phyloP scores from a whole-genome alignment of 53 echinoderm and acorn worm species.

The Zoroaster sp. region DNA sequence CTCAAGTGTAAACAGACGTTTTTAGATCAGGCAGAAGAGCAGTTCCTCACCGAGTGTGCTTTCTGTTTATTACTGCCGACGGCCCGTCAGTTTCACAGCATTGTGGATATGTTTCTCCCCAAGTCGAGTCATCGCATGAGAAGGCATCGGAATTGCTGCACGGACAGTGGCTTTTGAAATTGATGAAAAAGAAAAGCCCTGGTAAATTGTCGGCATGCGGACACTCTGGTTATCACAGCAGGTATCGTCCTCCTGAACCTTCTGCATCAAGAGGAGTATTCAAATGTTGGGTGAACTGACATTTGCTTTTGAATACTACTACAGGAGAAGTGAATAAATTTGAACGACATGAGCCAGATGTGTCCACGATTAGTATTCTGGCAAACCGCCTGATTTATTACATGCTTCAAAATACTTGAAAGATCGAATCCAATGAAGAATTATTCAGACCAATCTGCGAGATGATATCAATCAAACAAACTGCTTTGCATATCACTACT shows the following conservation, averaged over 20 bases:
- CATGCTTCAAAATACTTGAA: not conserved
- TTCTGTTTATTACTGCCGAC: not conserved
- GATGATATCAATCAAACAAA: not conserved
- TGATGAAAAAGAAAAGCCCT: not conserved
- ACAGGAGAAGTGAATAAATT: not conserved
- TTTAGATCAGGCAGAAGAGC: not conserved
- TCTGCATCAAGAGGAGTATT: not conserved
- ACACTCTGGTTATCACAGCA: not conserved
- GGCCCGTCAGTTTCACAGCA: not conserved
- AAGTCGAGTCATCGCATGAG: not conserved
- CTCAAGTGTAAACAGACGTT: not conserved
- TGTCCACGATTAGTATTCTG: not conserved
- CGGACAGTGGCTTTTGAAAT: not conserved
- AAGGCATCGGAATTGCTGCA: not conserved
- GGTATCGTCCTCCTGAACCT: not conserved
- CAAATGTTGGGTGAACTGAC: not conserved
- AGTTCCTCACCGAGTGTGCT: not conserved
- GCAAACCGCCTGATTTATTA: not conserved
- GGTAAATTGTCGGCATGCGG: conserved; percentile 6
- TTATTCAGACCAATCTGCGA: not conserved
- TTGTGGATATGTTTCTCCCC: not conserved
- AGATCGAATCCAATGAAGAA: not conserved
- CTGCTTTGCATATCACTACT: not conserved
- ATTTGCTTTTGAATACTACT: not conserved
- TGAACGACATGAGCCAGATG: not conserved